These are phyloP conservation scores for Sorex fumeus DNA, from an alignment of 2,113 vertebrate species.

Conservation along the genomic window DNA sequence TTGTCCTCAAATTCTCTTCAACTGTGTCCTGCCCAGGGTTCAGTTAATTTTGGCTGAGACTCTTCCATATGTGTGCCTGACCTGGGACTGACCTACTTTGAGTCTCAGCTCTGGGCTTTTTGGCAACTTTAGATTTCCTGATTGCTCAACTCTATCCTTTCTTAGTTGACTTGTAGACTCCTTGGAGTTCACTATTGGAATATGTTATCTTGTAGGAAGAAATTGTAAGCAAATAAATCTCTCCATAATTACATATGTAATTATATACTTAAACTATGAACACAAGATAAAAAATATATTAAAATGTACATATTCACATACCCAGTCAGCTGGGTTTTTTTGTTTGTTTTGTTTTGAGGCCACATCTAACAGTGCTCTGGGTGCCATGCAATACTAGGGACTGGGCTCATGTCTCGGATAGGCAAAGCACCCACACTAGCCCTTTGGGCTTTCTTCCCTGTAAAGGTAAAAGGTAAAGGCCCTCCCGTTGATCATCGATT, in stretches of 20 bases:
- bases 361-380: no score
- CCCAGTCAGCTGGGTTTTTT: no score
- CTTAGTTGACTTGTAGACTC: background rate
- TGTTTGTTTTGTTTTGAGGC: no score
- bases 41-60: background rate
- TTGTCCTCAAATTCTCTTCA: slow-evolving; percentile 6
- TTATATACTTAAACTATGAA: no score
- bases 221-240: slow-evolving; percentile 13
- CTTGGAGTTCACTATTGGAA: background rate
- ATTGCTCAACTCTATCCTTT: background rate
- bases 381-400: no score
- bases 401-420: no score
- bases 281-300: no score
- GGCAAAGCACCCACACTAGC: no score
- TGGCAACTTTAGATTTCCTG: background rate
- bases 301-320: no score
- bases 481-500: no score
- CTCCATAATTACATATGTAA: background rate
- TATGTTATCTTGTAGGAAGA: background rate
- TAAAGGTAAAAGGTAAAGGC: no score
- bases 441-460: no score
- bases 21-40: background rate
- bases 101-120: background rate
- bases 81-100: background rate
- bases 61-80: background rate